phyloP scores from a whole-genome alignment of 2,888 invertebrate genomes.

The Orchestes rusci region DNA sequence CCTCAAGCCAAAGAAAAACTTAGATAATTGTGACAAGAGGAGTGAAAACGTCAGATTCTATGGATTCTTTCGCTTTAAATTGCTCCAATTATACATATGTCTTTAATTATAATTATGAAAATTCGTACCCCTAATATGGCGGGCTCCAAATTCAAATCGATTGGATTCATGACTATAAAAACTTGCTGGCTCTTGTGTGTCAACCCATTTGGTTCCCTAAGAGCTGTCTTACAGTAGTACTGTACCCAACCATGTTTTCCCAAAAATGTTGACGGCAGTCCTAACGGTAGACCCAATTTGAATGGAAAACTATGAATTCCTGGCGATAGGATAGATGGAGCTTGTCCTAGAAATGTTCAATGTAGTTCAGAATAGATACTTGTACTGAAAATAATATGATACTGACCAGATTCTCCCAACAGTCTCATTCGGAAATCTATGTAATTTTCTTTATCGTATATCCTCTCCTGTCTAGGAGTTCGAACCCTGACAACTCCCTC shows the following conservation, averaged over 20 bases:
- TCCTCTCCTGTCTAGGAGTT: conserved; percentile 73
- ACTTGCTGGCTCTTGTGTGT: conserved; percentile 95
- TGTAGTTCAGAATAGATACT: too few relatives aligned
- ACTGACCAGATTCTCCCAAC: conserved; percentile 74
- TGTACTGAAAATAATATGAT: too few relatives aligned
- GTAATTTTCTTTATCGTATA: conserved; percentile 88
- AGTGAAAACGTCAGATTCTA: too few relatives aligned
- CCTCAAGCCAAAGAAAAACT: too few relatives aligned
- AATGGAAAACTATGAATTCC: conserved; percentile 95
- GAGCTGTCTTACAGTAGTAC: conserved; percentile 86
- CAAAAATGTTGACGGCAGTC: conserved; percentile 85
- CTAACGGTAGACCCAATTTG: conserved; percentile 82
- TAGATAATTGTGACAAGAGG: too few relatives aligned
- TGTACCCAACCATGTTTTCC: conserved; percentile 95
- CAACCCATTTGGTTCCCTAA: conserved; percentile 79
- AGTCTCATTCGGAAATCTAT: conserved; percentile 92
- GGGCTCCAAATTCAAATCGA: conserved; percentile 85
- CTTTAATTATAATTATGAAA: neutral
- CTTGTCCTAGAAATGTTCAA: conserved; percentile 58
- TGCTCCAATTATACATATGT: neutral
- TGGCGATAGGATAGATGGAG: conserved; percentile 76
- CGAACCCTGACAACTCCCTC: conserved; percentile 88
- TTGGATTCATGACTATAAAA: conserved; percentile 95
- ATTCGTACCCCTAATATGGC: conserved; percentile 73
- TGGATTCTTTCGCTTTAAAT: too few relatives aligned